Evolutionary conservation across 2,113 vertebrate genomes (phyloP).

Genomic region (Prochilodus magdalenae): DNA sequence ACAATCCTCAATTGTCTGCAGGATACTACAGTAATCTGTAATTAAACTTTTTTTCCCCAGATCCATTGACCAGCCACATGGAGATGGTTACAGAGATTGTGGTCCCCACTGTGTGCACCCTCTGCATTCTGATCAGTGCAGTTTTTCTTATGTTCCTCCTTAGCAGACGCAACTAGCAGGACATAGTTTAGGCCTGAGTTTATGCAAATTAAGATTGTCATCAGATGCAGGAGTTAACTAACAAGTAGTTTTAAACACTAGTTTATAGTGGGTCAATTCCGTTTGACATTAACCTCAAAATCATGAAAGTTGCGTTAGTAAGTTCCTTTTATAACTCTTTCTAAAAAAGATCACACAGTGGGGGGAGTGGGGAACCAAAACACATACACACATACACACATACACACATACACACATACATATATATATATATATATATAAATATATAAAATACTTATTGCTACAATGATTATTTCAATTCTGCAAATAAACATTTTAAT

Average conservation of each 20-base stretch:
- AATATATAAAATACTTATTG: no score
- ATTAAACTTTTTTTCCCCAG: constrained; percentile 69
- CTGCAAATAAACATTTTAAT: neutral
- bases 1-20: neutral
- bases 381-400: no score
- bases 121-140: constrained; percentile 85
- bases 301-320: constrained; percentile 32
- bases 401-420: no score
- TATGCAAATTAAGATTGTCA: neutral
- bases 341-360: no score
- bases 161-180: constrained; percentile 61
- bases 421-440: no score
- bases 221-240: neutral
- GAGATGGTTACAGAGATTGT: constrained; percentile 88
- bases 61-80: constrained; percentile 85
- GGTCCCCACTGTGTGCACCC: constrained; percentile 85
- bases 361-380: no score
- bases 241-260: neutral
- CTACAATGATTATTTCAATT: neutral
- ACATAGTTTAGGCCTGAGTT: constrained; percentile 49
- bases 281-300: neutral
- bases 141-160: constrained; percentile 85
- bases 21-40: constrained; percentile 1
- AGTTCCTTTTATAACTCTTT: no score
- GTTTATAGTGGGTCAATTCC: constrained; percentile 18